These are phyloP conservation scores for Panzeria rudis DNA, from an alignment of 2,888 invertebrate genomes.

Conservation along the genomic window DNA sequence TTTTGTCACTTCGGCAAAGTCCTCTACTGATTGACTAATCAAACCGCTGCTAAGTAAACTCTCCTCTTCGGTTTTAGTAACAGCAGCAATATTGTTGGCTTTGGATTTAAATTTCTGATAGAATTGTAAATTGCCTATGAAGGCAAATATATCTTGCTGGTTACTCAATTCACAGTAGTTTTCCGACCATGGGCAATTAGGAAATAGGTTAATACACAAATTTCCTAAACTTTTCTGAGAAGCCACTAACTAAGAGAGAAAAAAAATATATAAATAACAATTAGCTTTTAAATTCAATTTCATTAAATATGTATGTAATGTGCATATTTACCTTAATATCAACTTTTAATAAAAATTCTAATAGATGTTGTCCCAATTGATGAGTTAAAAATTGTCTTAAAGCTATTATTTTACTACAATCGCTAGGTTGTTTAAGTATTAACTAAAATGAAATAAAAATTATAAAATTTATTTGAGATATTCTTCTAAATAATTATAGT, in stretches of 20 bases:
- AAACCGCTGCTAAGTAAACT: neutral
- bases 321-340: slow-evolving; percentile 78
- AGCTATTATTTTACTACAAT: slow-evolving; percentile 82
- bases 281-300: neutral
- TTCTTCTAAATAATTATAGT: too few relatives aligned
- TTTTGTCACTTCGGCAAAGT: slow-evolving; percentile 75
- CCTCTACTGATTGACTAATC: slow-evolving; percentile 61
- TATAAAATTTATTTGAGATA: neutral
- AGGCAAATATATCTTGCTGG: slow-evolving; percentile 74
- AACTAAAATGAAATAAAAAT: slow-evolving; percentile 75
- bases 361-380: slow-evolving; percentile 81
- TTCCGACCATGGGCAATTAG: slow-evolving; percentile 81
- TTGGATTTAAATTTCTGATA: slow-evolving; percentile 74
- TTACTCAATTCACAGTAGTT: slow-evolving; percentile 15
- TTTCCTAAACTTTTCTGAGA: slow-evolving; percentile 81
- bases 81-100: slow-evolving; percentile 5
- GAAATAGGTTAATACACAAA: slow-evolving; percentile 82
- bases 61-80: neutral
- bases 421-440: slow-evolving; percentile 81
- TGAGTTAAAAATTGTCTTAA: slow-evolving; percentile 81
- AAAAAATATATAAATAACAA: neutral
- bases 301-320: neutral
- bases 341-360: slow-evolving; percentile 79
- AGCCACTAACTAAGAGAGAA: slow-evolving; percentile 80
- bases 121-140: slow-evolving; percentile 78